Evolutionary conservation across 2,113 vertebrate species (phyloP), one percentile per base, ranked within the genome.

Genomic region (Chauna torquata): DNA sequence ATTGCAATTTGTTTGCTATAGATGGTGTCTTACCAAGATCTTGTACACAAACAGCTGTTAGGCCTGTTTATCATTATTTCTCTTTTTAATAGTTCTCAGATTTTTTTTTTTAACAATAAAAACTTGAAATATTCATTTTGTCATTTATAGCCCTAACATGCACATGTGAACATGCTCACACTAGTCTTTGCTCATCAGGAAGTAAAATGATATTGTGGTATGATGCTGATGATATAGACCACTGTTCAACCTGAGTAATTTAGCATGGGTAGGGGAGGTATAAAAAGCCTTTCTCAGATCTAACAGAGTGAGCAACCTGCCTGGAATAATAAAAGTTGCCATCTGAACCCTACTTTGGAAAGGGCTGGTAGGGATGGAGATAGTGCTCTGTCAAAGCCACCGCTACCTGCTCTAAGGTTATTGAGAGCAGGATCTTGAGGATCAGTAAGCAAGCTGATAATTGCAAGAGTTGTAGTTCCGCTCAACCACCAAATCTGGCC

Each of bases 371-470:
- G 59, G 34, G 47, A 18, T 25, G 54, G 38, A 32, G 61, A 17
- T 22, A 4, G 12, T 2, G 1, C 18, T 34, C 9, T 1, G 8
- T 4, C 0, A 0, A n/a, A 55, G 62, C 18, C 47, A 40, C 34
- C 9, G 0, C 62, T 40, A 24, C 47, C 6, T 5, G 38, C 45
- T 5, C 52, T 16, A 5, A 11, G 44, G 59, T 47, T 8, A 3
- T 19, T 4, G 10, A 17, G 15, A 2, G 20, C 19, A 22, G 38
- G 36, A 42, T 6, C 25, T 12, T 10, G 16, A n/a, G 28, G 34
- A 23, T 12, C 34, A 18, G 18, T 5, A n/a, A 7, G 9, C 0
- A 1, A 25, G 55, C 32, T 22, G 54, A 25, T 69, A 40, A 2
- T 16, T 5, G 7, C 23, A 6, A 32, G 58, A 38, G 54, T 16